Evolutionary conservation across 1,140 invertebrate genomes (phyloP).

Genomic region (Venturia canescens): DNA sequence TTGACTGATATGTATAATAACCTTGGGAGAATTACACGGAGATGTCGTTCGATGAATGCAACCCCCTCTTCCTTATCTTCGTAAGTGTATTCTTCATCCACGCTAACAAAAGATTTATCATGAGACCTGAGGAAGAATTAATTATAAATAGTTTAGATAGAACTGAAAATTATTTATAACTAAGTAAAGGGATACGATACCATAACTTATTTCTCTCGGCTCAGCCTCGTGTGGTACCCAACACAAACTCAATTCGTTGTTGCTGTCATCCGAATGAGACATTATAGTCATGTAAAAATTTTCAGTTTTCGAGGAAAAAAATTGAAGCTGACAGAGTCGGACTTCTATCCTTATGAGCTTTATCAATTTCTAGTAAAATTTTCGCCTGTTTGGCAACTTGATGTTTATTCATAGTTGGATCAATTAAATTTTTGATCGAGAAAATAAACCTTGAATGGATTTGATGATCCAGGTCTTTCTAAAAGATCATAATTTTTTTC

Average conservation of each 20-base stretch:
- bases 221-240: not conserved
- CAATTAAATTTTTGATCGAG: not conserved
- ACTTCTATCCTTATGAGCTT: conserved; percentile 38
- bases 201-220: not conserved
- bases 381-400: not conserved
- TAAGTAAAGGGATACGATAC: not conserved
- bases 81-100: conserved; percentile 87
- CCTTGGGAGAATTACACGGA: conserved; percentile 78
- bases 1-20: conserved; percentile 69
- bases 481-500: conserved; percentile 1
- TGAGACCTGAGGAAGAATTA: conserved; percentile 37
- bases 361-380: conserved; percentile 45
- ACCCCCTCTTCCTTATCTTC: conserved; percentile 84
- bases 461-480: conserved; percentile 50
- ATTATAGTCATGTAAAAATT: not conserved
- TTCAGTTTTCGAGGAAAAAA: conserved; percentile 16
- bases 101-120: conserved; percentile 71
- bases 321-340: conserved; percentile 45
- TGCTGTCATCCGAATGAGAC: conserved; percentile 22
- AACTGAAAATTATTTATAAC: not conserved
- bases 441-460: conserved; percentile 24
- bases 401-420: conserved; percentile 9
- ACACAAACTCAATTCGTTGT: not conserved
- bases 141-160: not conserved
- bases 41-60: conserved; percentile 83